These are phyloP conservation scores for Drosophila burlai DNA, from an alignment of 1,140 invertebrate species.

Conservation along the genomic window DNA sequence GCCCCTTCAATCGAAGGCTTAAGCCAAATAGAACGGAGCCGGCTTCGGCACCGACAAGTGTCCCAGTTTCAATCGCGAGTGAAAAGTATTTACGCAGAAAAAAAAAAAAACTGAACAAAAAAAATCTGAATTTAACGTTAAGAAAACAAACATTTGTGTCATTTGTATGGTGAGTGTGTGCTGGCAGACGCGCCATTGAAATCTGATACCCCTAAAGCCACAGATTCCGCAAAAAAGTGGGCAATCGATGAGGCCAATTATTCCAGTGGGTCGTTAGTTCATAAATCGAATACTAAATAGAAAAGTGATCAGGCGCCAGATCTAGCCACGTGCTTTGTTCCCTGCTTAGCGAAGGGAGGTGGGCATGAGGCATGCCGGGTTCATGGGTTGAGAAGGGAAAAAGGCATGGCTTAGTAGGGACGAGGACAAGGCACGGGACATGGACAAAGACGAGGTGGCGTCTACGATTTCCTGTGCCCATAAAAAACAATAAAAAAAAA, in stretches of 20 bases:
- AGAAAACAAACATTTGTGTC: not conserved
- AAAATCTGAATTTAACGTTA: not conserved
- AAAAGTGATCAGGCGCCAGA: slow-evolving; percentile 14
- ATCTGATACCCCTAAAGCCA: not conserved
- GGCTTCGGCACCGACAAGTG: slow-evolving; percentile 6
- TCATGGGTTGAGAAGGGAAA: not conserved
- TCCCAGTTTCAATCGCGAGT: not conserved
- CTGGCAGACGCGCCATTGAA: slow-evolving; percentile 27
- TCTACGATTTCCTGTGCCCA: slow-evolving; percentile 48
- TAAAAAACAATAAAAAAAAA: slow-evolving; percentile 22
- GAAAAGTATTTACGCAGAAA: slow-evolving; percentile 7
- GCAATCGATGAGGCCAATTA: slow-evolving; percentile 1
- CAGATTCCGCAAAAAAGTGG: slow-evolving; percentile 12
- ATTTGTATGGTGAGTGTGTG: slow-evolving; percentile 23
- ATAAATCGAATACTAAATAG: not conserved
- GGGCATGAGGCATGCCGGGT: not conserved
- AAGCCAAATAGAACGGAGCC: not conserved
- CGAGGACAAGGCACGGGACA: not conserved
- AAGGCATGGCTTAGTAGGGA: not conserved
- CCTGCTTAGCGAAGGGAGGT: not conserved
- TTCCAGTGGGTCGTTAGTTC: slow-evolving; percentile 8
- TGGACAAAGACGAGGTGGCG: slow-evolving; percentile 9
- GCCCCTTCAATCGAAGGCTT: slow-evolving; percentile 4
- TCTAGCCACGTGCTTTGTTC: slow-evolving; percentile 35
- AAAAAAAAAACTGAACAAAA: not conserved